These are phyloP conservation scores for Halcyon malimbica DNA, from an alignment of 2,113 vertebrate genomes.

Conservation along the genomic window DNA sequence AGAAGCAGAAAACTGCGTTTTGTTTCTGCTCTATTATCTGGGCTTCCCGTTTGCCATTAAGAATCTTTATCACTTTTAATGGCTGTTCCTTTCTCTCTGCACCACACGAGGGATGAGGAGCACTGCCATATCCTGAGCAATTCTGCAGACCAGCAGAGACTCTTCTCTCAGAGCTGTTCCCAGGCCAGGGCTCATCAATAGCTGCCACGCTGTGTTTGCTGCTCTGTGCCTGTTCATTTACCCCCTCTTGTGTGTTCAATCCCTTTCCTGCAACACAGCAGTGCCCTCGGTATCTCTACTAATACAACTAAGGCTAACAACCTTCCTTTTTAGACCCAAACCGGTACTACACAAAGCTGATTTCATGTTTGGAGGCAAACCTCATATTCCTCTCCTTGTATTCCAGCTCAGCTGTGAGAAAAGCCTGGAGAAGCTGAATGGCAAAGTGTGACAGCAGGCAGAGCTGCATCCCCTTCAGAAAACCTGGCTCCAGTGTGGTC, in stretches of 20 bases:
- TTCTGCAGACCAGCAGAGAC: not conserved
- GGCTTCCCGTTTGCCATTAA: conserved; percentile 17
- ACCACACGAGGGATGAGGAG: not conserved
- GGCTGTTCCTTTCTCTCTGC: not conserved
- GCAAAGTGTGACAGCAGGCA: not conserved
- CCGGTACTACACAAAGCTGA: not conserved
- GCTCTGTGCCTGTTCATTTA: not conserved
- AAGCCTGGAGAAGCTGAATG: not conserved
- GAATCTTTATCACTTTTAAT: conserved; percentile 7
- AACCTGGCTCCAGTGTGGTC: conserved; percentile 20
- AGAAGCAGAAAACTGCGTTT: conserved; percentile 1
- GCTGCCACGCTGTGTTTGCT: not conserved
- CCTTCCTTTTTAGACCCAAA: not conserved
- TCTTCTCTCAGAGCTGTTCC: not conserved
- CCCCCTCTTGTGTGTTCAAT: not conserved
- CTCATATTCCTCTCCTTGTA: not conserved
- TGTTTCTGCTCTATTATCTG: not conserved
- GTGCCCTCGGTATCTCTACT: not conserved
- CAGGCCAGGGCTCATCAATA: not conserved
- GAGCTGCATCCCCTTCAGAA: not conserved
- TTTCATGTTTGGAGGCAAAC: not conserved
- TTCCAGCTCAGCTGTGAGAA: not conserved
- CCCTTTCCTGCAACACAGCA: not conserved
- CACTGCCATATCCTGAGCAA: not conserved
- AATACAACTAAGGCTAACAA: not conserved